Percentiles rank a stretch among this genome's conserved stretches.
These are phyloP conservation scores for Eristalis intricaria DNA, from an alignment of 2,888 invertebrate species.

Conservation along the genomic window DNA sequence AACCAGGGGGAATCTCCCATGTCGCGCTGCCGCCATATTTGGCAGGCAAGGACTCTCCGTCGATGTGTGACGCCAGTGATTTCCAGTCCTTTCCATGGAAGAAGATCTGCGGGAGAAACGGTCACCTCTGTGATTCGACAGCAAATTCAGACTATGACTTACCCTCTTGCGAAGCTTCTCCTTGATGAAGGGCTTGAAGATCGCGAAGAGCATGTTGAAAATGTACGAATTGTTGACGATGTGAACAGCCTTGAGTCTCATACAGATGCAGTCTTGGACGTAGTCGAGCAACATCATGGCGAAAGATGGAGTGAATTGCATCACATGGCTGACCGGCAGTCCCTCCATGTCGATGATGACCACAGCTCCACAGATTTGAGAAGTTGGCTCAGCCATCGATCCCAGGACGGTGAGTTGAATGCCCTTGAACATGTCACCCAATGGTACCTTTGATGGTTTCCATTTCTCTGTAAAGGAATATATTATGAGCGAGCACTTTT, in stretches of 20 bases:
- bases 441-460: slow-evolving; percentile 87
- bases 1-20: slow-evolving; percentile 83
- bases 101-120: slow-evolving; percentile 82
- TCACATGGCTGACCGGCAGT: slow-evolving; percentile 86
- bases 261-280: slow-evolving; percentile 90
- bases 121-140: neutral
- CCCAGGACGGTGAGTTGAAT: slow-evolving; percentile 87
- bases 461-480: slow-evolving; percentile 83
- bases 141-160: slow-evolving; percentile 74
- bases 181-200: slow-evolving; percentile 93
- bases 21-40: slow-evolving; percentile 87
- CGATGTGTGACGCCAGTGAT: slow-evolving; percentile 84
- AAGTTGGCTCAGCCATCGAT: slow-evolving; percentile 89
- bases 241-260: slow-evolving; percentile 92
- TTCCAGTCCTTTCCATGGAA: slow-evolving; percentile 88
- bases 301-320: slow-evolving; percentile 90
- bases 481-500: neutral
- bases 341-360: slow-evolving; percentile 90
- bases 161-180: slow-evolving; percentile 91
- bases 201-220: slow-evolving; percentile 92
- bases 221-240: slow-evolving; percentile 93
- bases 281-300: slow-evolving; percentile 88
- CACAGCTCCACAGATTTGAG: slow-evolving; percentile 89
- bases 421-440: slow-evolving; percentile 87
- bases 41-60: slow-evolving; percentile 84